phyloP scores from a whole-genome alignment of 2,888 invertebrate species.

The Aricia artaxerxes region DNA sequence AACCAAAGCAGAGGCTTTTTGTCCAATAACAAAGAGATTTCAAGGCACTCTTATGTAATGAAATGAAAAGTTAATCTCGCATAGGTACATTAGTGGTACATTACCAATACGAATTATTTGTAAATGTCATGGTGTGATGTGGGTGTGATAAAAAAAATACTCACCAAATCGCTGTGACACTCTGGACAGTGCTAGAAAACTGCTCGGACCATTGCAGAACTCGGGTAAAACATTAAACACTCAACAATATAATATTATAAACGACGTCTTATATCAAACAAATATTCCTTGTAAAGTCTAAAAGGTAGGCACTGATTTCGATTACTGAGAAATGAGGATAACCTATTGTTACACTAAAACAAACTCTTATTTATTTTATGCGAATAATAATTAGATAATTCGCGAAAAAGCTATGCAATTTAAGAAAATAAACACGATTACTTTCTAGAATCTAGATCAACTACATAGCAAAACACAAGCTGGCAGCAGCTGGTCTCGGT shows the following conservation, averaged over 20 bases:
- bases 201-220: constrained; percentile 73
- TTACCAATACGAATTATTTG: no score
- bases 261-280: constrained; percentile 44
- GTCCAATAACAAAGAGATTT: not conserved
- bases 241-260: constrained; percentile 51
- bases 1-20: not conserved
- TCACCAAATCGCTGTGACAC: constrained; percentile 70
- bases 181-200: constrained; percentile 78
- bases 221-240: constrained; percentile 58
- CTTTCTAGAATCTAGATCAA: constrained; percentile 41
- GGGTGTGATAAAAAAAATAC: constrained; percentile 43
- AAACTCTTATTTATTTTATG: constrained; percentile 19
- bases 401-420: constrained; percentile 30
- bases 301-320: constrained; percentile 64
- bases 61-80: not conserved
- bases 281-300: constrained; percentile 53
- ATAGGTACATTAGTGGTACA: not conserved
- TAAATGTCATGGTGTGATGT: not conserved
- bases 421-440: constrained; percentile 40
- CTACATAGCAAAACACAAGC: constrained; percentile 31
- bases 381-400: not conserved
- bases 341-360: constrained; percentile 36
- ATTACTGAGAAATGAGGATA: constrained; percentile 45
- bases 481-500: constrained; percentile 37
- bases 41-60: not conserved